Percentiles rank a stretch among this genome's conserved stretches.
phyloP scores from a whole-genome alignment of 1,140 invertebrate species.

The Pseudomyrmex concolor region DNA sequence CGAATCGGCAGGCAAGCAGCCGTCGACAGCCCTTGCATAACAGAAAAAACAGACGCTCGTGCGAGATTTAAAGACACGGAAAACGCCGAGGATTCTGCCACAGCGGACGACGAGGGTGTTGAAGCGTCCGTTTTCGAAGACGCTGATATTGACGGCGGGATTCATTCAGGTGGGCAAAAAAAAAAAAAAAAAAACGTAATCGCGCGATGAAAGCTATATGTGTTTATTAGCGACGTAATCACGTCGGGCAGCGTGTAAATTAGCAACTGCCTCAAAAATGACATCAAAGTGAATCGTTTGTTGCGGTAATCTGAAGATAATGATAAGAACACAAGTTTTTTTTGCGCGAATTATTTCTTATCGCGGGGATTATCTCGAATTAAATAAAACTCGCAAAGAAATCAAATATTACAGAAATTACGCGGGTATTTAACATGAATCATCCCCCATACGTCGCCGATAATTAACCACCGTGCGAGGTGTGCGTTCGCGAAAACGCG shows the following conservation, averaged over 20 bases:
- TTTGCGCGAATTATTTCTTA: neutral
- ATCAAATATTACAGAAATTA: neutral
- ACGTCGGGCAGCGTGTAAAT: neutral
- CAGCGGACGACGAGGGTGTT: conserved; percentile 71
- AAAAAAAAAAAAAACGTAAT: neutral
- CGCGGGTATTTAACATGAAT: neutral
- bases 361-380: neutral
- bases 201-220: neutral
- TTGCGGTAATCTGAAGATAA: too few relatives aligned
- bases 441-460: neutral
- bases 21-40: conserved; percentile 61
- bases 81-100: conserved; percentile 59
- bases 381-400: neutral
- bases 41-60: conserved; percentile 60
- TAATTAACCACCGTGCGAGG: neutral
- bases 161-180: conserved; percentile 64
- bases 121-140: conserved; percentile 78
- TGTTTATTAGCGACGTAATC: conserved; percentile 15
- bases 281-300: neutral
- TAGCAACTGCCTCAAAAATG: neutral
- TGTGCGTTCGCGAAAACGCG: neutral
- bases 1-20: conserved; percentile 69
- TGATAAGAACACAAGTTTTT: neutral
- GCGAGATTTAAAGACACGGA: conserved; percentile 60
- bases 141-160: conserved; percentile 85